Evolutionary conservation across 2,113 vertebrate species (phyloP).

Genomic region (Muscicapa adusta): DNA sequence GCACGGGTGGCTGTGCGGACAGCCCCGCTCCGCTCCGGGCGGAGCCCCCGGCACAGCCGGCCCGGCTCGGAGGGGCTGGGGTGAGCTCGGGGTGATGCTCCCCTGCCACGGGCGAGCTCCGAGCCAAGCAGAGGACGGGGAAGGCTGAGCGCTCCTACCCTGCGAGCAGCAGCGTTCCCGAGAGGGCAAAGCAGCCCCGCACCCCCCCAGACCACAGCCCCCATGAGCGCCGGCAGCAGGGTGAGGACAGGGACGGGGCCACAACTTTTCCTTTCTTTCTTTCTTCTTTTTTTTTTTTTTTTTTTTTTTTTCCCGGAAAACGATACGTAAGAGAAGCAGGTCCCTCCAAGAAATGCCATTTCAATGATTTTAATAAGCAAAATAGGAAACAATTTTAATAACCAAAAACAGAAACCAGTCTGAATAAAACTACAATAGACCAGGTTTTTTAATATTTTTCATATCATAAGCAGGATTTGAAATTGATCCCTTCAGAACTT

Average conservation of each 20-base stretch:
- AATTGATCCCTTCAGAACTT: slow-evolving; percentile 95
- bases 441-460: slow-evolving; percentile 94
- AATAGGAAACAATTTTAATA: slow-evolving; percentile 99
- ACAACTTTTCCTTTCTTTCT: not conserved
- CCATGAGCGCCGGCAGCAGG: not conserved
- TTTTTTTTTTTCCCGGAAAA: not conserved
- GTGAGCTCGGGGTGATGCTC: rapidly evolving
- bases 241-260: not conserved
- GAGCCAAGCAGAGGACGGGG: not conserved
- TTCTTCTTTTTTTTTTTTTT: not conserved
- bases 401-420: slow-evolving; percentile 99
- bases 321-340: slow-evolving; percentile 51
- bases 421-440: slow-evolving; percentile 99
- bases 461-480: slow-evolving; percentile 99
- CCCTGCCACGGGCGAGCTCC: not conserved
- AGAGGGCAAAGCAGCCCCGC: not conserved
- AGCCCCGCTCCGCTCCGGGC: not conserved
- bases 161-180: not conserved
- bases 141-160: not conserved
- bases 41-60: not conserved
- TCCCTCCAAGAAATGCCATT: slow-evolving; percentile 88
- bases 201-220: not conserved
- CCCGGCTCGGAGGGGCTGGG: rapidly evolving
- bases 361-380: slow-evolving; percentile 99
- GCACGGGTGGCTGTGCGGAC: not conserved